Evolutionary conservation across 2,797 vertebrate species (phyloP), one percentile per base, ranked within the genome.

Genomic region (Thunnus albacares): DNA sequence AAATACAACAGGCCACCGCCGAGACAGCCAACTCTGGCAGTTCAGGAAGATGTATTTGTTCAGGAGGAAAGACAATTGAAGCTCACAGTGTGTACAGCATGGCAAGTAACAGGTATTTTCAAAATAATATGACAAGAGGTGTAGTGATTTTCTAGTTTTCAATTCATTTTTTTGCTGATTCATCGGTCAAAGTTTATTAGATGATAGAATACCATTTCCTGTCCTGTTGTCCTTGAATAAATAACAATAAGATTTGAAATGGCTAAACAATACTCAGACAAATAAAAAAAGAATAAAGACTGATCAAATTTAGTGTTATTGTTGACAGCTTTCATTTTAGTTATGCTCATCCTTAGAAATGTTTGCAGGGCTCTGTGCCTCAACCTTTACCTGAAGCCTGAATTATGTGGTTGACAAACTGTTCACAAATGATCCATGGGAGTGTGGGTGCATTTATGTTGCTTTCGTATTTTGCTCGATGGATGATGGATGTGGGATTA

Each of bases 401-500:
- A 85, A 80, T 80, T 74, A 80, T 75, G 77, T 76, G 81, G 75
- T 73, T 81, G 88, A 87, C 83, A 90, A 85, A 90, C 69, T 78
- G 71, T 71, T 84, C 74, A 71, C 71, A 87, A 88, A 92, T 87
- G 82, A 90, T 91, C 85, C 89, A 89, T 81, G 84, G 63, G 52
- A 60, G 78, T 82, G 86, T 20, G 71, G 69, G 55, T 63, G 75
- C 78, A 81, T 90, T 88, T 78, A 80, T 82, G 85, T 87, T 82
- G 75, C 75, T 79, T 78, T 83, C 20, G n/a, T 51, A 52, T 85
- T 89, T 80, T 87, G 71, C 83, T 60, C 9, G 43, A 81, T 59
- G 83, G 77, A 85, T 90, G 92, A 92, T 89, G 76, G 89, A 93
- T 89, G 87, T 77, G 65, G 79, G 86, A 92, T 90, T 82, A 89